Evolutionary conservation across 2,113 vertebrate genomes (phyloP).

Genomic region (Phalacrocorax carbo): DNA sequence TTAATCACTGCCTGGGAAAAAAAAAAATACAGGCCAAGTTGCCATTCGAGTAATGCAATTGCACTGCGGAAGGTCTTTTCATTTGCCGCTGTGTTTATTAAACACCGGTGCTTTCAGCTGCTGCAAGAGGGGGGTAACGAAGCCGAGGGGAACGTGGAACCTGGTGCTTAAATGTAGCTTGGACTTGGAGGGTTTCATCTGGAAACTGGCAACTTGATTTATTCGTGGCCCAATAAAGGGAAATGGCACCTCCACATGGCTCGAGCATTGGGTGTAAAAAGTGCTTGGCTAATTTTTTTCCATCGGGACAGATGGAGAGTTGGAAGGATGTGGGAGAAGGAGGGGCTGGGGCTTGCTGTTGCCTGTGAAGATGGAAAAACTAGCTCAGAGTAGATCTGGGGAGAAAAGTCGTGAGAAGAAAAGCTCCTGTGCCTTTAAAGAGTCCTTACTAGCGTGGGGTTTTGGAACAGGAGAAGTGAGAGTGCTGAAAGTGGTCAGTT

Average conservation of each 20-base stretch:
- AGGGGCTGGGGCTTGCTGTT: neutral
- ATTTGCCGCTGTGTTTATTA: neutral
- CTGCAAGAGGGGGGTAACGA: neutral
- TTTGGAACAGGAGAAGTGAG: neutral
- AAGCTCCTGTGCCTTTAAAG: neutral
- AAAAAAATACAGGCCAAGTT: neutral
- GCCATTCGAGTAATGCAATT: neutral
- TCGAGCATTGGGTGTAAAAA: accelerated
- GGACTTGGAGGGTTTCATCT: neutral
- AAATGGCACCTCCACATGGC: accelerated
- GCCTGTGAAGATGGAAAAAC: neutral
- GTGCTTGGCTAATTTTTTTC: neutral
- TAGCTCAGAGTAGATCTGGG: neutral
- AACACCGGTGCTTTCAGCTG: neutral
- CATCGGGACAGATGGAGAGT: neutral
- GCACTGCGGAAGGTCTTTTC: neutral
- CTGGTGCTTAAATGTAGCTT: neutral
- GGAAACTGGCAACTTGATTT: neutral
- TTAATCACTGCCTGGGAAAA: neutral
- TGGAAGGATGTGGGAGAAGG: neutral
- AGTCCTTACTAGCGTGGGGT: neutral
- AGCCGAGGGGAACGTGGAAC: accelerated
- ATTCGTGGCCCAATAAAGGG: neutral
- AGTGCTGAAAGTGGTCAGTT: no score
- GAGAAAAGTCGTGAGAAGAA: neutral